Conservation (phyloP, 2,113 vertebrate genomes). For the Aptenodytes patagonicus region DNA sequence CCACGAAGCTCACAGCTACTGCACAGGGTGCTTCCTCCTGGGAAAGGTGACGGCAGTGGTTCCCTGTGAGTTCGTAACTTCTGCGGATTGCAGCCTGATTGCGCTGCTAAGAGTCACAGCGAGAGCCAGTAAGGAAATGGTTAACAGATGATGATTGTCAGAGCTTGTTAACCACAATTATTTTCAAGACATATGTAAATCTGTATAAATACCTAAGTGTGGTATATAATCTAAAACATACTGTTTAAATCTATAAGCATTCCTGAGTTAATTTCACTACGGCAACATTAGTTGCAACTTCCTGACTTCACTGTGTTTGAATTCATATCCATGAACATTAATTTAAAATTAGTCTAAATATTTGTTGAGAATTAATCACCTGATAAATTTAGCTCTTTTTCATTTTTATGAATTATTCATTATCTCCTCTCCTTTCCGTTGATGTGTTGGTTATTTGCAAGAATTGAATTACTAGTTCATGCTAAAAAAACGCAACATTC, state of each 20-base stretch:
- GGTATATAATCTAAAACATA: conserved; percentile 53
- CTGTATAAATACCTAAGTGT: conserved; percentile 51
- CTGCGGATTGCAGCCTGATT: neutral
- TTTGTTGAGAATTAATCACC: conserved; percentile 64
- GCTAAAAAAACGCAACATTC: neutral
- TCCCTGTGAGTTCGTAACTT: rapidly evolving
- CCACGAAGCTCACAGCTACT: neutral
- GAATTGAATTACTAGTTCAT: conserved; percentile 18
- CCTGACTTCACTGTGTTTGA: conserved; percentile 59
- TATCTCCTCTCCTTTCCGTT: conserved; percentile 47
- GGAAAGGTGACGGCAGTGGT: rapidly evolving
- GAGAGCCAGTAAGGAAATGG: neutral
- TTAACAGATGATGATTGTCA: conserved; percentile 65
- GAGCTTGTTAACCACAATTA: conserved; percentile 61
- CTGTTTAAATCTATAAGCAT: conserved; percentile 57
- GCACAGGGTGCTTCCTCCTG: neutral
- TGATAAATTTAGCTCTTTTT: conserved; percentile 70
- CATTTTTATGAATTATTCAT: conserved; percentile 68
- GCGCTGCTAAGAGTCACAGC: neutral
- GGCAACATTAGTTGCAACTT: conserved; percentile 50
- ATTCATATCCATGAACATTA: conserved; percentile 63
- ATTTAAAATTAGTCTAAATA: conserved; percentile 71
- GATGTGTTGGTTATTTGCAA: conserved; percentile 44
- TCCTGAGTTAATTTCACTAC: conserved; percentile 59
- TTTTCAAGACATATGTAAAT: conserved; percentile 65